These are phyloP conservation scores for Quadroppia sp. DNA, from an alignment of 2,888 invertebrate genomes.

Conservation along the genomic window DNA sequence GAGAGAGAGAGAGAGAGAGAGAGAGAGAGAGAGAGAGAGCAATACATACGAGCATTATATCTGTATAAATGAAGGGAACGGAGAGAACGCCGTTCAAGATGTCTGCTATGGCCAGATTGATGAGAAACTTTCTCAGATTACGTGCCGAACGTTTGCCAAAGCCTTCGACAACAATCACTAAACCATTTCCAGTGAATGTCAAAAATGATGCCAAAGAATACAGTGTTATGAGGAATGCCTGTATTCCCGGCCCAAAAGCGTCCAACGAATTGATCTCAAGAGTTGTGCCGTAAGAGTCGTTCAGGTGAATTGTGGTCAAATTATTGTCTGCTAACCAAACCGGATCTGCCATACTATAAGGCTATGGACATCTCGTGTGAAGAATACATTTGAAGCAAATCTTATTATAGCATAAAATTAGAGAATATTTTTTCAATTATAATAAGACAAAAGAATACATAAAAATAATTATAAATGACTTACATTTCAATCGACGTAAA, in stretches of 20 bases:
- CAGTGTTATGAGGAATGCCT: constrained; percentile 30
- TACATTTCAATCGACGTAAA: too few relatives aligned
- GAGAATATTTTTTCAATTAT: too few relatives aligned
- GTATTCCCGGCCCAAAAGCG: constrained; percentile 32
- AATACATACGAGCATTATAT: constrained; percentile 38
- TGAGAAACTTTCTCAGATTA: constrained; percentile 42
- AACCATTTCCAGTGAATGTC: constrained; percentile 39
- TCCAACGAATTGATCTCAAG: constrained; percentile 26
- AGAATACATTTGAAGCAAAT: too few relatives aligned
- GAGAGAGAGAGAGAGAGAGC: too few relatives aligned
- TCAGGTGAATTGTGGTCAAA: neutral
- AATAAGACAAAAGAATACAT: too few relatives aligned
- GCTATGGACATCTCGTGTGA: too few relatives aligned
- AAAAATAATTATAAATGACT: too few relatives aligned
- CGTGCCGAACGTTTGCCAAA: constrained; percentile 39
- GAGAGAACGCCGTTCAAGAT: constrained; percentile 37
- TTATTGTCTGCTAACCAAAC: constrained; percentile 27
- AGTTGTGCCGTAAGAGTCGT: constrained; percentile 20
- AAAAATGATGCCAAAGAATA: constrained; percentile 39
- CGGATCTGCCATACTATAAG: constrained; percentile 34
- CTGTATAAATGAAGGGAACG: constrained; percentile 41
- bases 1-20: too few relatives aligned
- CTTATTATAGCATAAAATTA: too few relatives aligned
- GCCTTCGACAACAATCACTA: constrained; percentile 39
- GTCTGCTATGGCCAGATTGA: constrained; percentile 40